A percentile compares a stretch with the other conserved stretches of the same genome.
Conservation (phyloP, 2,888 invertebrate species). For the Hesperia comma region DNA sequence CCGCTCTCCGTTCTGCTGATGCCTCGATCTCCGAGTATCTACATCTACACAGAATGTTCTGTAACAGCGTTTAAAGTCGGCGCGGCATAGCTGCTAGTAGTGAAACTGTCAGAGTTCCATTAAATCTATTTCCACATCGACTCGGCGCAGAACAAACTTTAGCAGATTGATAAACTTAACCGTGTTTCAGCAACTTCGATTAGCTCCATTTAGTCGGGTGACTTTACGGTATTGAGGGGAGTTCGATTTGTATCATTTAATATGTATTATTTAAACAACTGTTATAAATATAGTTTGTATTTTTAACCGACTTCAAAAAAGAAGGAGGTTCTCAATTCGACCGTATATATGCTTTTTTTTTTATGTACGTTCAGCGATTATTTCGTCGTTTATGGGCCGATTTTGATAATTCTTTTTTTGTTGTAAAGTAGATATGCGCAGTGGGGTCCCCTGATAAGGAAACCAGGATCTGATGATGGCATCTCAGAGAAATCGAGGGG, state of each 20-base stretch:
- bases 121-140: constrained; percentile 29
- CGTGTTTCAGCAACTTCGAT: constrained; percentile 28
- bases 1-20: constrained; percentile 3
- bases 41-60: constrained; percentile 13
- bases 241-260: constrained; percentile 21
- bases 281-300: too few relatives aligned
- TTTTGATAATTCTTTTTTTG: too few relatives aligned
- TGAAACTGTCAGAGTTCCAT: constrained; percentile 21
- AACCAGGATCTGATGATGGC: too few relatives aligned
- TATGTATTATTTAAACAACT: too few relatives aligned
- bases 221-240: constrained; percentile 24
- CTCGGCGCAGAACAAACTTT: constrained; percentile 22
- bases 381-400: too few relatives aligned
- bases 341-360: too few relatives aligned
- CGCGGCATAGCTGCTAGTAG: constrained; percentile 10
- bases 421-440: too few relatives aligned
- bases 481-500: too few relatives aligned
- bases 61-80: constrained; percentile 11
- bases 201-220: constrained; percentile 12
- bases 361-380: too few relatives aligned
- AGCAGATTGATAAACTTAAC: constrained; percentile 15
- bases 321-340: too few relatives aligned
- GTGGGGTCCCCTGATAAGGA: too few relatives aligned
- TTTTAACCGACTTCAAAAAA: too few relatives aligned
- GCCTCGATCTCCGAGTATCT: constrained; percentile 11